Conservation (phyloP, 2,888 invertebrate species). For the Protodeltote pygarga region DNA sequence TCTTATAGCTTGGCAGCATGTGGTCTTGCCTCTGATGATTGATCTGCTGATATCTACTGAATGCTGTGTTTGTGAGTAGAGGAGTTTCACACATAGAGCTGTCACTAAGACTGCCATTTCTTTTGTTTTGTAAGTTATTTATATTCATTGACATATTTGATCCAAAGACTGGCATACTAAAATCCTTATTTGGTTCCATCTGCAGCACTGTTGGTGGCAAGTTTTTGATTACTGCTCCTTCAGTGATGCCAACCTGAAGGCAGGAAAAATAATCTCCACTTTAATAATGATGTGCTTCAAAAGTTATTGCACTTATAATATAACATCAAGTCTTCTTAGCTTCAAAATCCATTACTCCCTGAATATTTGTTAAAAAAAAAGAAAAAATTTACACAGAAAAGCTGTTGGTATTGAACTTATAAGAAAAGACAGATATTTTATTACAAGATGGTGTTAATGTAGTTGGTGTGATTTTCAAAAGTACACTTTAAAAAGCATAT, state of each 20-base stretch:
- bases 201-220: conserved; percentile 81
- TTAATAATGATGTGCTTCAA: conserved; percentile 85
- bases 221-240: conserved; percentile 83
- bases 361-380: conserved; percentile 64
- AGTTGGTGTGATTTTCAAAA: conserved; percentile 19
- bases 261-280: conserved; percentile 87
- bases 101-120: conserved; percentile 77
- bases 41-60: conserved; percentile 66
- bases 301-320: conserved; percentile 72
- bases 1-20: conserved; percentile 56
- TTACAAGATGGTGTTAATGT: conserved; percentile 37
- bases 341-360: conserved; percentile 80
- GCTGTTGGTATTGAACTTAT: conserved; percentile 39
- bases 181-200: conserved; percentile 72
- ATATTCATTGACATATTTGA: conserved; percentile 57
- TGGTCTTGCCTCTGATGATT: conserved; percentile 58
- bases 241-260: conserved; percentile 87
- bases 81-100: conserved; percentile 73
- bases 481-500: conserved; percentile 4
- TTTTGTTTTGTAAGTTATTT: conserved; percentile 60
- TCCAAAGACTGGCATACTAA: conserved; percentile 67
- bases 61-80: conserved; percentile 62
- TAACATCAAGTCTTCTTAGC: conserved; percentile 82
- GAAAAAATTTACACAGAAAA: conserved; percentile 53
- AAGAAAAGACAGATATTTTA: conserved; percentile 38